A percentile compares a stretch with the other conserved stretches of the same genome.
Evolutionary conservation across 2,888 invertebrate species (phyloP).

Genomic region (Drosophila peninsularis): DNA sequence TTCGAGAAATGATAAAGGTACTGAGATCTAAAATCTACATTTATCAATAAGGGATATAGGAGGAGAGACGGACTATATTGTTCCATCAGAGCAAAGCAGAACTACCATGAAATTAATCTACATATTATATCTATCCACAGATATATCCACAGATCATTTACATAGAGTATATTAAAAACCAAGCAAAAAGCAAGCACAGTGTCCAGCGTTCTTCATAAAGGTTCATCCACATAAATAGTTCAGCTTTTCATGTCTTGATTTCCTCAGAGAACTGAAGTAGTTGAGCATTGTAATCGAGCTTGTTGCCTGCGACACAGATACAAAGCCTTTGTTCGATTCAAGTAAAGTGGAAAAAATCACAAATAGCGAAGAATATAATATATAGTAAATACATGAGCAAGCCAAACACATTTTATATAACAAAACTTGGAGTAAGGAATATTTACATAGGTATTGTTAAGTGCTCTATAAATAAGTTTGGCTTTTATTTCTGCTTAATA

Average conservation of each 20-base stretch:
- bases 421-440: background rate
- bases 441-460: background rate
- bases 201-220: conserved; percentile 43
- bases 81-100: too few relatives aligned
- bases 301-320: conserved; percentile 1
- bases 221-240: conserved; percentile 69
- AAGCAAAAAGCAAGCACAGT: conserved; percentile 26
- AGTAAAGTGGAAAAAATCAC: background rate
- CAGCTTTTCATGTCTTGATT: conserved; percentile 27
- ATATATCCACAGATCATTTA: too few relatives aligned
- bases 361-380: background rate
- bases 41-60: background rate
- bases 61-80: too few relatives aligned
- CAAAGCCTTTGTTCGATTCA: background rate
- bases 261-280: conserved; percentile 19
- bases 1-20: too few relatives aligned
- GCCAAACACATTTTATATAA: background rate
- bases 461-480: conserved; percentile 32
- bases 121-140: background rate
- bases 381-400: background rate
- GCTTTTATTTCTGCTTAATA: conserved; percentile 2
- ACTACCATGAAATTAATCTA: background rate
- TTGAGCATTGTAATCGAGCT: conserved; percentile 24
- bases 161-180: background rate
- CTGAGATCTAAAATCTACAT: background rate